Base-by-base conservation (phyloP, 1,140 invertebrate genomes). In the Meloidogyne exigua region DNA sequence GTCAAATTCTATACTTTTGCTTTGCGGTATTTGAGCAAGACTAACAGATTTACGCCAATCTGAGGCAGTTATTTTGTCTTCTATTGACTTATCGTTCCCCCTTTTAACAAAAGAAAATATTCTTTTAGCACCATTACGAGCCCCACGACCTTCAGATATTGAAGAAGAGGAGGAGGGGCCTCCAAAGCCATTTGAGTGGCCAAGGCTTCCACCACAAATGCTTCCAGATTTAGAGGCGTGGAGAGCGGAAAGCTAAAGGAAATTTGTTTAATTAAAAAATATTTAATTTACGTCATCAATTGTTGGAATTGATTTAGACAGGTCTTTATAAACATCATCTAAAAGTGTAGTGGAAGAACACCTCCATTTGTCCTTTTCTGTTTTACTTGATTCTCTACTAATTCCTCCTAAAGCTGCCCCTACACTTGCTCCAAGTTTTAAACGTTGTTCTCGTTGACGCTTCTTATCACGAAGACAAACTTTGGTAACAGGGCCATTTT, bases 391-490 rank as follows among this genome's bases (percentile, higher is more conserved):
- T 49, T 49, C 23, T 13, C 63, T 26, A 62, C 71, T 57, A 15
- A 75, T 76, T 67, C 28, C 62, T 57, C 74, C 21, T 68, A 25
- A 32, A 82, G 85, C 13, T 80, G 79, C 26, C 85, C 68, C 25
- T 72, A 76, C 25, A 85, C 76, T 63, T 70, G 66, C 15, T 76
- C 76, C 44, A 25, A 77, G 11, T 18, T 67, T 28, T 63, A 62
- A 32, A n/a, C 63, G 64, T 63, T 66, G 12, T 81, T 81, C 68
- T 0, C 83, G 62, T 42, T 74, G 62, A 11, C 83, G 64, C 44
- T 86, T 88, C 72, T 88, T 88, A 36, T 85, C 86, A 12, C 84
- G 78, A 26, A 85, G 75, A 28, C 83, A 76, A 26, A 85, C 79
- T 66, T 77, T 70, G 21, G 78, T 67, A 1, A n/a, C 28, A 18